Base-by-base conservation (phyloP, 2,888 invertebrate species). In the Drosophila mimetica region DNA sequence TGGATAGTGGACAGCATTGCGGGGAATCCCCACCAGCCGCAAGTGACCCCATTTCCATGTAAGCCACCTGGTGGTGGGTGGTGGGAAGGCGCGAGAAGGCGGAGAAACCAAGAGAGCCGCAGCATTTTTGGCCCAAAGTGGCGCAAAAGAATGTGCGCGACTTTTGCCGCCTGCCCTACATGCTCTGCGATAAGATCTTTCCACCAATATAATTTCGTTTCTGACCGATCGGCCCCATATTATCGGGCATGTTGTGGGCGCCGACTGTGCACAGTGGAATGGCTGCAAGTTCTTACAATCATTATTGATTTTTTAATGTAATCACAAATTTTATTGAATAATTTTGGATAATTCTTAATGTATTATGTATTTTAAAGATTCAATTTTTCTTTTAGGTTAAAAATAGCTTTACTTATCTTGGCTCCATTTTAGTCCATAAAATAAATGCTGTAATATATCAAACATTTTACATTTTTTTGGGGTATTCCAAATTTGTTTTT, bases 171-270 rank as follows among this genome's bases (percentile, higher is more conserved):
- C 34, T 60, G 60, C 16, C 57, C 60, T 16, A 57, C 46, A 57
- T 61, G 55, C 37, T 7, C 7, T 2, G 7, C 44, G 60, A 61
- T 61, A 61, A 57, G 46, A 61, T 61, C 57, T 47, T 61, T 57
- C 18, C 30, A 46, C 28, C 30, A 46, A 2, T 30, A 30, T 18
- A 57, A 16, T 18, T 28, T 57, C 28, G 50, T 28, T 48, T 50
- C 55, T 55, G 34, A 25, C 34, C 54, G 47, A 54, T 54, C 34
- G 47, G 9, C 22, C 44, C 34, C 47, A 47, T 55, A 54, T 20
- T 39, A 41, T 22, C 54, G 53, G 20, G 32, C 22, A 22, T 50
- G 11, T 11, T 14, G 50, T 22, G 50, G 20, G 6, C 13, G 18
- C 18, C 32, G 16, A 8, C 18, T 0, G 20, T 5, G 48, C n/a